These are phyloP conservation scores for Lymantria dispar DNA, from an alignment of 2,888 invertebrate genomes.

Conservation along the genomic window DNA sequence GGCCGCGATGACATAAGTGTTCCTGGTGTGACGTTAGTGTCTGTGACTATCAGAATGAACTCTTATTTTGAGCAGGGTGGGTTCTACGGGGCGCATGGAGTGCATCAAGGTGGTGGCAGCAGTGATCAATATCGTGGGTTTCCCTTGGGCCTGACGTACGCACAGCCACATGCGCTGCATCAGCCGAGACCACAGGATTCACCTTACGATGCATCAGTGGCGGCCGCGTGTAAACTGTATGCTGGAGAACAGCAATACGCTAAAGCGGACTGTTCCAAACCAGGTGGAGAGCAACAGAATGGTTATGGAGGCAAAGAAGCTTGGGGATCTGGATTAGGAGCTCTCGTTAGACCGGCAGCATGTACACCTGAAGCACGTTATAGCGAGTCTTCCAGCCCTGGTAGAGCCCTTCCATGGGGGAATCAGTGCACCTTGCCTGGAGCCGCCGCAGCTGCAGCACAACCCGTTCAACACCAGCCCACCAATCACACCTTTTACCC, in stretches of 20 bases:
- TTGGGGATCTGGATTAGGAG: slow-evolving; percentile 86
- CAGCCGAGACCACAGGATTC: slow-evolving; percentile 94
- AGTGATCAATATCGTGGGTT: slow-evolving; percentile 94
- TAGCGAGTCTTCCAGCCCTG: slow-evolving; percentile 92
- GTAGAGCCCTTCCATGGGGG: slow-evolving; percentile 90
- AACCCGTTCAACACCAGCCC: slow-evolving; percentile 94
- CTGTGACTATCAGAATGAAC: slow-evolving; percentile 88
- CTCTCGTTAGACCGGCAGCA: slow-evolving; percentile 90
- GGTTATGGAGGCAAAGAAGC: slow-evolving; percentile 88
- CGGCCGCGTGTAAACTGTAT: slow-evolving; percentile 92
- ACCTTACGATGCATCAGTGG: slow-evolving; percentile 94
- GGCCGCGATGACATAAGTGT: slow-evolving; percentile 80
- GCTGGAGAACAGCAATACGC: slow-evolving; percentile 86
- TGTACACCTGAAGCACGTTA: slow-evolving; percentile 95
- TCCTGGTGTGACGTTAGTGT: slow-evolving; percentile 72
- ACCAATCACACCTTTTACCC: slow-evolving; percentile 97
- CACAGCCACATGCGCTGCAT: slow-evolving; percentile 89
- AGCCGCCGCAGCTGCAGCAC: slow-evolving; percentile 89
- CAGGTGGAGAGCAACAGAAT: slow-evolving; percentile 84
- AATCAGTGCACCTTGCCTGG: slow-evolving; percentile 94
- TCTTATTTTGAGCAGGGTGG: slow-evolving; percentile 98
- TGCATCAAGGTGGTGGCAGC: slow-evolving; percentile 87
- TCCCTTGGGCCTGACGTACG: slow-evolving; percentile 93
- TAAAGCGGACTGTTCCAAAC: slow-evolving; percentile 91
- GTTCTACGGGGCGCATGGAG: slow-evolving; percentile 95